A percentile compares a stretch with the other conserved stretches of the same genome.
Conservation (phyloP, 2,888 invertebrate species). For the Agrochola litura region DNA sequence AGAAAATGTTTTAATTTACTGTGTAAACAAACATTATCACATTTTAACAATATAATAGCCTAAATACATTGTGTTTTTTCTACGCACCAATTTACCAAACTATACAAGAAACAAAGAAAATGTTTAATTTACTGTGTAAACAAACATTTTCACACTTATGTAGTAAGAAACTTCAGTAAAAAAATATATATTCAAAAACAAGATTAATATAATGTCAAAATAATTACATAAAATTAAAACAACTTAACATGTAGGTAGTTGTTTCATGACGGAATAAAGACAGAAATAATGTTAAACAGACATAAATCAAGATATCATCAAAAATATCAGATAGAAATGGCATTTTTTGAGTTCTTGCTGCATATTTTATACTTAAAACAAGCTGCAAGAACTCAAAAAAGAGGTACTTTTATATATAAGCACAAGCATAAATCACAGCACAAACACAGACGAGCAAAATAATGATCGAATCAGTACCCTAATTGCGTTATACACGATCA, state of each 20-base stretch:
- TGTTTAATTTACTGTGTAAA: neutral
- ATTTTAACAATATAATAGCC: neutral
- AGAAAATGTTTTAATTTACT: neutral
- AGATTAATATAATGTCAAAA: neutral
- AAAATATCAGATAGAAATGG: neutral
- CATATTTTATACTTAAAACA: no score
- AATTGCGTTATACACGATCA: no score
- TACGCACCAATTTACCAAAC: neutral
- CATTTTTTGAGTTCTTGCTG: no score
- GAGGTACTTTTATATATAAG: neutral
- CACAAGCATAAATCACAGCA: neutral
- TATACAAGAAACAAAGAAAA: neutral
- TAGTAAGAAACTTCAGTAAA: neutral
- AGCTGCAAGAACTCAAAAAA: no score
- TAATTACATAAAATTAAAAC: neutral
- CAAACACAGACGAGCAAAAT: neutral
- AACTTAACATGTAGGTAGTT: no score
- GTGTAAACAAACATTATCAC: neutral
- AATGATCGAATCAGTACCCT: neutral
- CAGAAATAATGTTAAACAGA: neutral
- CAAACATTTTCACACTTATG: neutral
- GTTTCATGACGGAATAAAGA: neutral
- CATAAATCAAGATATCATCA: neutral
- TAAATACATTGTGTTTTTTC: neutral
- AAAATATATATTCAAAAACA: neutral